Percentiles rank a stretch among this genome's conserved stretches.
phyloP scores from a whole-genome alignment of 2,797 vertebrate species.

The Gymnopithys bicolor region DNA sequence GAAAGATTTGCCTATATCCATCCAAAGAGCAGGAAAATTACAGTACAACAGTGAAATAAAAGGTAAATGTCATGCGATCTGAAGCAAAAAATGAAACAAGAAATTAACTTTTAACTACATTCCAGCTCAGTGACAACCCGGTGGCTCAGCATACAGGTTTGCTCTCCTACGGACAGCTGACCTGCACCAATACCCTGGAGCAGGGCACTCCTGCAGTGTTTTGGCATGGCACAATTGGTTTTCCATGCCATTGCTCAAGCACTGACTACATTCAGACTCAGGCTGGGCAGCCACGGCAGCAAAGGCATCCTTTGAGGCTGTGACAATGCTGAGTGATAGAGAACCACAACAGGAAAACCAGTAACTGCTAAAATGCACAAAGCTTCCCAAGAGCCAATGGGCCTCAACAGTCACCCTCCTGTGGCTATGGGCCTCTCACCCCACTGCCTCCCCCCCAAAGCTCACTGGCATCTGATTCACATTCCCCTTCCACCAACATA shows the following conservation, averaged over 20 bases:
- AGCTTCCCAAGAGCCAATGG: not conserved
- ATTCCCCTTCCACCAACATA: not conserved
- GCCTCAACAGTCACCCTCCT: not conserved
- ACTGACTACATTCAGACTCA: not conserved
- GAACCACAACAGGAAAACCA: constrained; percentile 54
- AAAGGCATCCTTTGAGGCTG: not conserved
- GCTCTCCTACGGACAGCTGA: not conserved
- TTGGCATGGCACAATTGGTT: not conserved
- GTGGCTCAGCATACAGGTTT: rapidly evolving
- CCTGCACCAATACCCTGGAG: not conserved
- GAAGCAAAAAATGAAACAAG: not conserved
- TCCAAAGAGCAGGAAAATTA: not conserved
- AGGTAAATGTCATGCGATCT: not conserved
- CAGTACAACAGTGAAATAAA: not conserved
- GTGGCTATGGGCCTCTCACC: rapidly evolving
- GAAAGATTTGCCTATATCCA: not conserved
- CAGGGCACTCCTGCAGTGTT: not conserved
- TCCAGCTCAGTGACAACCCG: not conserved
- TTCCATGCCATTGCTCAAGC: not conserved
- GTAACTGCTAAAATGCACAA: constrained; percentile 22
- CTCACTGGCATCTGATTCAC: not conserved
- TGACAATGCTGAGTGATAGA: not conserved
- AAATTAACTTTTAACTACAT: not conserved
- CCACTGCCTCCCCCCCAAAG: not conserved
- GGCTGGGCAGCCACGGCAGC: not conserved